Evolutionary conservation across 2,797 vertebrate genomes (phyloP), one percentile per base, ranked within the genome.

Genomic region (Trachops cirrhosus): DNA sequence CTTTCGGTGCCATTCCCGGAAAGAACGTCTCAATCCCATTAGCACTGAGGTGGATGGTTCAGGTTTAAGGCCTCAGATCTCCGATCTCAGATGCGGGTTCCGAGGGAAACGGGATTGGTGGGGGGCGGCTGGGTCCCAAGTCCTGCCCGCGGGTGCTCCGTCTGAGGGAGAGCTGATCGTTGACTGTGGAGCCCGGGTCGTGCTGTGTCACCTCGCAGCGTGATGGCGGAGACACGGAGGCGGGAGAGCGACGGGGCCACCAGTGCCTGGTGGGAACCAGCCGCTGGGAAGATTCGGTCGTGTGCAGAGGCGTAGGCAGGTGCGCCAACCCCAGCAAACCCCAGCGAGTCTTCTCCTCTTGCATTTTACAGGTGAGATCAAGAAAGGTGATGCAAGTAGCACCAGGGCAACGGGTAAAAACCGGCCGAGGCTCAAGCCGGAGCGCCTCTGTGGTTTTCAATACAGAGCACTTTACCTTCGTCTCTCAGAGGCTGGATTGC

Each of bases 31-130:
- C n/a, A 88, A 95, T 96, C 89, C 87, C 91, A 94, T 94, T 97
- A 96, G 73, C 62, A 46, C 75, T 54, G 86, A 97, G 86, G 97
- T 94, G 78, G 94, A 97, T 96, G 97, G 93, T 88, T 96, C 41
- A 29, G 74, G n/a, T 91, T 88, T 79, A 88, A 93, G 67, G 85
- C 59, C 59, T 79, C 77, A 57, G 94, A 87, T 93, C 78, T 92
- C 50, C 52, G 92, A 87, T 91, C 93, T 0, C 32, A 6, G 87
- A 89, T 59, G 85, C 82, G 64, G 54, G 62, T 96, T 97, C 93
- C 54, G 92, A 89, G 93, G 94, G 41, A 89, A 75, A 68, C 44
- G 78, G 90, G 59, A 78, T n/a, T 86, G 84, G 92, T 95, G 52
- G 59, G 64, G 22, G 52, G 19, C 26, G 22, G 24, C 71, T 22